Conservation (phyloP, 2,888 invertebrate genomes). For the Amorpha juglandis region DNA sequence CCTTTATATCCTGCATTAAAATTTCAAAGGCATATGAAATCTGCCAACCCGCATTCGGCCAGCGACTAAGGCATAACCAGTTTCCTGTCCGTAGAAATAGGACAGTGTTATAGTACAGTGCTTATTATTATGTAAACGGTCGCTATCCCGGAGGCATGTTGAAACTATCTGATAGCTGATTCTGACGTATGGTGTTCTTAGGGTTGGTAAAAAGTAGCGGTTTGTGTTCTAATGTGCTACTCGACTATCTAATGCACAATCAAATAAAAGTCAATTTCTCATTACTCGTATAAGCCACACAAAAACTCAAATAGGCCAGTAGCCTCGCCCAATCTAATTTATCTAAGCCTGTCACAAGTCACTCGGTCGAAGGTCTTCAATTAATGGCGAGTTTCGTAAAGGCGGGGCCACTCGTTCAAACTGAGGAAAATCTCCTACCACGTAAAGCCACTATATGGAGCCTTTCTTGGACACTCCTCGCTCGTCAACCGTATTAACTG, state of each 20-base stretch:
- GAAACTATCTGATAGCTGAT: too few relatives aligned
- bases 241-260: not conserved
- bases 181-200: too few relatives aligned
- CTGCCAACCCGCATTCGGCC: too few relatives aligned
- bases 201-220: too few relatives aligned
- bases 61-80: too few relatives aligned
- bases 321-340: constrained; percentile 1
- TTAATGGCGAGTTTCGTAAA: constrained; percentile 46
- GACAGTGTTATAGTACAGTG: too few relatives aligned
- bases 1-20: too few relatives aligned
- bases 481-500: constrained; percentile 22
- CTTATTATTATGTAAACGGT: too few relatives aligned
- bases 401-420: constrained; percentile 32
- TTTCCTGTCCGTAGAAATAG: too few relatives aligned
- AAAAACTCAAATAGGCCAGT: not conserved
- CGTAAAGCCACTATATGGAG: constrained; percentile 11
- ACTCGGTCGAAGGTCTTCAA: constrained; percentile 42
- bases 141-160: too few relatives aligned
- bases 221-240: too few relatives aligned
- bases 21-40: too few relatives aligned
- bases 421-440: constrained; percentile 15
- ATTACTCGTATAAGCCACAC: not conserved
- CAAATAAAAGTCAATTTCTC: not conserved
- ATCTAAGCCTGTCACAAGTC: constrained; percentile 24
- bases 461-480: constrained; percentile 14